Conservation (phyloP, 2,888 invertebrate species). For the Platerodrilus igneus region DNA sequence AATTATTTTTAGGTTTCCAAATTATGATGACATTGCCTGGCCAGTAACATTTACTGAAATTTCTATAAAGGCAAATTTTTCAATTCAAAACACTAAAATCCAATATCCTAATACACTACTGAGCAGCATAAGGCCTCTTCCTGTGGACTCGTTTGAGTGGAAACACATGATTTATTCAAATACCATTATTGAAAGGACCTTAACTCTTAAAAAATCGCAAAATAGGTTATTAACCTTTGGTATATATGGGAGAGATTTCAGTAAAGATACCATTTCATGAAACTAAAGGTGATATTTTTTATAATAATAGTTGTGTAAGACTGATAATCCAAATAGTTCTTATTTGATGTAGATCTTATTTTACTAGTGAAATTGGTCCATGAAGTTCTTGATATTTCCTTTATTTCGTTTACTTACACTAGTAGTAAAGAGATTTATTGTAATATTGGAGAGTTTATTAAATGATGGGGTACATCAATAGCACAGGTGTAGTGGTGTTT, state of each 20-base stretch:
- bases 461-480: no score
- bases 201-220: slow-evolving; percentile 44
- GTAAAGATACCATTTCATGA: slow-evolving; percentile 43
- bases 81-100: slow-evolving; percentile 42
- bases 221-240: slow-evolving; percentile 51
- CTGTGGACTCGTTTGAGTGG: slow-evolving; percentile 42
- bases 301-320: no score
- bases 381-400: no score
- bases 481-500: no score
- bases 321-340: no score
- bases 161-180: slow-evolving; percentile 22
- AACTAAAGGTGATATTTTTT: no score
- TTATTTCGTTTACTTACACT: no score
- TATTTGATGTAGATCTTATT: no score
- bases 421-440: no score
- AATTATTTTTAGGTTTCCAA: slow-evolving; percentile 47
- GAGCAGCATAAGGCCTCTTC: slow-evolving; percentile 51
- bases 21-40: slow-evolving; percentile 44
- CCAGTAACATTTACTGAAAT: slow-evolving; percentile 50
- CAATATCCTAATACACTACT: slow-evolving; percentile 53
- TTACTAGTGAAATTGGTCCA: no score
- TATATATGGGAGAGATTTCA: slow-evolving; percentile 53
- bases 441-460: no score
- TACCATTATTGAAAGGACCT: slow-evolving; percentile 25
- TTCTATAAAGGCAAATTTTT: slow-evolving; percentile 47